Base-by-base conservation (phyloP, 2,797 vertebrate genomes). In the Anas flavirostris region DNA sequence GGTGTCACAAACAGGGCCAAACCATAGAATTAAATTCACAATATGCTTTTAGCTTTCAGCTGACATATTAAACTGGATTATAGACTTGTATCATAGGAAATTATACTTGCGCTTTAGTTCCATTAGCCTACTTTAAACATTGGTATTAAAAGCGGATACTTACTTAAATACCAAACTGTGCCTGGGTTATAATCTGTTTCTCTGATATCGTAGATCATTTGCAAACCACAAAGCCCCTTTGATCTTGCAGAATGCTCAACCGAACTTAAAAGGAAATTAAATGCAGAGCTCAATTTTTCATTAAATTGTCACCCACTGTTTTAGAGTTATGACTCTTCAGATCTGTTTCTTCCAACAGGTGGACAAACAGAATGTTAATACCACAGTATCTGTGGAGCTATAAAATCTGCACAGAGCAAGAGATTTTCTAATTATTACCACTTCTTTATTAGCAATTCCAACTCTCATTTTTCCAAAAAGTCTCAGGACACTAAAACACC, bases 251-350 rank as follows among this genome's bases (percentile, higher is more conserved):
- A 97, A 97, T 95, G 96, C 95, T 96, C 96, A 96, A 29, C 82
- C 79, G 94, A 96, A 96, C 96, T 97, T 97, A 97, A 97, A 97
- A 96, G 96, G 96, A 96, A 97, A 97, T 97, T 96, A 97, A 97
- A 97, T 85, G 88, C 93, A 95, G 96, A 95, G 96, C 96, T 97
- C 96, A 96, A 96, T 97, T 97, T 97, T 97, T 97, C 97, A 97
- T 97, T 97, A 97, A 97, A 96, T 96, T 97, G 96, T 97, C 95
- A 93, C 97, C 96, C 96, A 96, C 96, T 96, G 97, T 95, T 97
- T 97, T 95, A 96, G 95, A 97, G 95, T 96, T 95, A 96, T 95
- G 97, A 93, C 95, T 97, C 96, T 91, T 97, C 96, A 95, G 95
- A 96, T 96, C 94, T 96, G 94, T 86, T 91, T 95, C 88, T 96